Conservation (phyloP, 2,888 invertebrate genomes). For the Drosophila emarginata region DNA sequence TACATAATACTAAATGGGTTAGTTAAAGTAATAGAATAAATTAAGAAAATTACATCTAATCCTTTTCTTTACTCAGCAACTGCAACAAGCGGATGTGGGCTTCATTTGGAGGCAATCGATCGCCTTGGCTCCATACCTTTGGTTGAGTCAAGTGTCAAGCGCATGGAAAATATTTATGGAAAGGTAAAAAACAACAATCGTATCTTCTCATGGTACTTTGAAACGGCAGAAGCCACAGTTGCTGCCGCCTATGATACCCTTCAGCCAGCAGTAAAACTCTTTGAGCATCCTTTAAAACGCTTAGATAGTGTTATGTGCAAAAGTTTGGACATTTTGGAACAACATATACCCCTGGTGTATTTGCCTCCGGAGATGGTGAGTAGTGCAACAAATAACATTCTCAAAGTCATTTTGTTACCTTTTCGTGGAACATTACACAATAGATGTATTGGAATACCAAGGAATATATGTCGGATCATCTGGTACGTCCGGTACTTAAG, state of each 20-base stretch:
- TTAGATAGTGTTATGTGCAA: constrained; percentile 91
- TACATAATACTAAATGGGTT: constrained; percentile 53
- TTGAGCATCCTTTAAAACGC: constrained; percentile 88
- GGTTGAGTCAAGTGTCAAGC: constrained; percentile 89
- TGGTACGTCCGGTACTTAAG: constrained; percentile 88
- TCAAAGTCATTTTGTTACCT: constrained; percentile 34
- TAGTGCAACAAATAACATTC: constrained; percentile 21
- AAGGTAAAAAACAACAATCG: constrained; percentile 90
- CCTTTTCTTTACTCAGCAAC: constrained; percentile 48
- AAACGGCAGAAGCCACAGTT: constrained; percentile 89
- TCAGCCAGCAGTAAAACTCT: constrained; percentile 88
- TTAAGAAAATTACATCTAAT: not conserved
- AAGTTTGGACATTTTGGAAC: constrained; percentile 93
- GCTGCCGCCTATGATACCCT: constrained; percentile 89
- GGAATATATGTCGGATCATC: constrained; percentile 87
- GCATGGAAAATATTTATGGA: constrained; percentile 89
- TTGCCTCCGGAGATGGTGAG: constrained; percentile 93
- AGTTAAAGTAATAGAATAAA: constrained; percentile 22
- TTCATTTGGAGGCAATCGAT: constrained; percentile 88
- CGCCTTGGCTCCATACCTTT: constrained; percentile 91
- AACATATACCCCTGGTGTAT: constrained; percentile 90
- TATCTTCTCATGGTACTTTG: constrained; percentile 89
- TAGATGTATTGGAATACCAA: constrained; percentile 92
- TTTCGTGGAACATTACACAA: constrained; percentile 54
- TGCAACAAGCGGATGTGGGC: constrained; percentile 70